Base-by-base conservation (phyloP, 1,140 invertebrate genomes). In the Steinernema khuongi region DNA sequence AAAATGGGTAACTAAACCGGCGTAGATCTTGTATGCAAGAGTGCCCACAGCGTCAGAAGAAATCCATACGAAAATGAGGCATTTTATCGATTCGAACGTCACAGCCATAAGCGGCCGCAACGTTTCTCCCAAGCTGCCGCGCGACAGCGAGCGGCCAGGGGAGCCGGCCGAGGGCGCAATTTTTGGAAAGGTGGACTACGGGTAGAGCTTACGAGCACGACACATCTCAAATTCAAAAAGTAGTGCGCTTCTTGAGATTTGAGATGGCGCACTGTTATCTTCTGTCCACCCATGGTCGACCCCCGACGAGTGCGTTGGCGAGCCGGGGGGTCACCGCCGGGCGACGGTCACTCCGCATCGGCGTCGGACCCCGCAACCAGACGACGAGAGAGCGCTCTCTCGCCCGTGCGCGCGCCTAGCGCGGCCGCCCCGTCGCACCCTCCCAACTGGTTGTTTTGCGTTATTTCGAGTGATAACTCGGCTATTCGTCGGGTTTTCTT, bases 141-240 rank as follows among this genome's bases (percentile, higher is more conserved):
- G 36, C 36, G 36, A 41, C 36, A n/a, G 7, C 36, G 7, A 11
- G 36, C 7, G 36, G 36, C 36, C n/a, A n/a, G n/a, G n/a, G n/a
- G n/a, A n/a, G n/a, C n/a, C n/a, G n/a, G 36, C n/a, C 36, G 19
- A 7, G 50, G 50, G 50, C 50, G 19, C 14, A 60, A n/a, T 60
- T 60, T 41, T 60, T 60, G 50, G 50, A 60, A 60, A 60, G 50
- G 50, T 60, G 50, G 50, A 60, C 50, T 60, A 60, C 50, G 50
- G 50, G 50, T 60, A 60, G 50, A 60, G 4, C 36, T 41, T 22
- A 14, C 4, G 50, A 60, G 19, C 50, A 4, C 14, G 14, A 14
- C 50, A 60, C 50, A 7, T 26, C 50, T 22, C 50, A 60, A 14
- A 22, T 14, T 22, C 50, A 60, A 60, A 22, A 60, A 60, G 50